These are phyloP conservation scores for Daboia siamensis DNA, from an alignment of 2,113 vertebrate genomes.

Conservation along the genomic window DNA sequence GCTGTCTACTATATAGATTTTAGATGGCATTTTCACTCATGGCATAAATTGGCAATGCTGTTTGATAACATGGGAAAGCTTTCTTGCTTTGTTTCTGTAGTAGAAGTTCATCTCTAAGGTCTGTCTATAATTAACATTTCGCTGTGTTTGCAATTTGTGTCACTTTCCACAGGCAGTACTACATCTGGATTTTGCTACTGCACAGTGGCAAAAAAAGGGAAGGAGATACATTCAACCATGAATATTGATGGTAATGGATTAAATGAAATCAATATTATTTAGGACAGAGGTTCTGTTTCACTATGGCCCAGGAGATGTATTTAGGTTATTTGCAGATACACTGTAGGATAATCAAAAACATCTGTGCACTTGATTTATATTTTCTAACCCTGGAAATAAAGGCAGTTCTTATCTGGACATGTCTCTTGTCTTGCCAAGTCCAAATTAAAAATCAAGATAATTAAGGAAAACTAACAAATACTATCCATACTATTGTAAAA, in stretches of 20 bases:
- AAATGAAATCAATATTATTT: background rate
- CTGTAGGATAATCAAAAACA: background rate
- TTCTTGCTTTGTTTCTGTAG: background rate
- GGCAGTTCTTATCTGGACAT: background rate
- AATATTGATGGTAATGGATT: background rate
- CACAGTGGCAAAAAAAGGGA: background rate
- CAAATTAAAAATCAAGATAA: background rate
- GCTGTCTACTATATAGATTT: background rate
- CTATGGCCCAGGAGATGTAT: background rate
- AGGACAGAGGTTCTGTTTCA: background rate
- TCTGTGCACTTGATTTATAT: background rate
- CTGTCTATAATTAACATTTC: background rate
- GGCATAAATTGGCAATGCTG: background rate
- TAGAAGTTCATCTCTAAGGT: background rate
- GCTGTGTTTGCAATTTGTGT: background rate
- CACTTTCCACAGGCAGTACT: background rate
- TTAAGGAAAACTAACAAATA: background rate
- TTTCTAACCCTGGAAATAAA: background rate
- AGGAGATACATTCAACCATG: background rate
- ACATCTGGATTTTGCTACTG: background rate
- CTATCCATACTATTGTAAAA: background rate
- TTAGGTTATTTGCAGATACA: background rate
- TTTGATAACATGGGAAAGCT: background rate
- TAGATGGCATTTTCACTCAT: background rate
- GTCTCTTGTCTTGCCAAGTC: background rate